These are phyloP conservation scores for Philopedon plagiatum DNA, from an alignment of 2,888 invertebrate genomes.

Conservation along the genomic window DNA sequence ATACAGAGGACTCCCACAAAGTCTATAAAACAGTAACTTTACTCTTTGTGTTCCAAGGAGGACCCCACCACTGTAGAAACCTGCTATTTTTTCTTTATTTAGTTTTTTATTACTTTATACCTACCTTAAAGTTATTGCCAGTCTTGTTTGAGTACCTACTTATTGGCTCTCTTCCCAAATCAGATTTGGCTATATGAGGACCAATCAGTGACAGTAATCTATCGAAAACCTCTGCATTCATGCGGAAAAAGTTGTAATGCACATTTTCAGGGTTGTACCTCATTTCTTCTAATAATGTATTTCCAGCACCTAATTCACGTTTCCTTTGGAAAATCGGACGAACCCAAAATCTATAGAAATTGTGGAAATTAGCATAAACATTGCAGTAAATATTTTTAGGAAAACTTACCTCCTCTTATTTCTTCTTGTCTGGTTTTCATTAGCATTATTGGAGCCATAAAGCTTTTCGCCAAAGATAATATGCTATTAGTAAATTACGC, in stretches of 20 bases:
- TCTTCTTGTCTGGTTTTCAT: too few relatives aligned
- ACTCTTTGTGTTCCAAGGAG: too few relatives aligned
- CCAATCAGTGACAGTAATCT: not conserved
- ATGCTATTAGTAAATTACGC: too few relatives aligned
- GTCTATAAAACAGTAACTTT: not conserved
- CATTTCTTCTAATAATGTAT: conserved; percentile 6
- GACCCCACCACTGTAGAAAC: too few relatives aligned
- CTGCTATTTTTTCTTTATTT: too few relatives aligned
- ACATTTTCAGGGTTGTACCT: conserved; percentile 5
- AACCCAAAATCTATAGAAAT: conserved; percentile 3
- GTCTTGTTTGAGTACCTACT: not conserved
- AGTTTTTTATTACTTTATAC: not conserved
- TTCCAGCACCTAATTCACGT: conserved; percentile 2
- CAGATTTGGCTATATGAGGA: conserved; percentile 4
- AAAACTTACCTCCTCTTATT: too few relatives aligned
- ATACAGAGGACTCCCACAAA: too few relatives aligned
- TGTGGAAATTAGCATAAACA: not conserved
- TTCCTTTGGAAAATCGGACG: not conserved
- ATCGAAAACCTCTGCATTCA: not conserved
- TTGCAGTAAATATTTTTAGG: too few relatives aligned
- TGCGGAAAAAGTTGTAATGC: conserved; percentile 17
- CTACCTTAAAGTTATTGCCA: conserved; percentile 13
- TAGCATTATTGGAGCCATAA: too few relatives aligned
- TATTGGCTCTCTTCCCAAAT: conserved; percentile 13
- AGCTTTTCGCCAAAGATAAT: too few relatives aligned